A percentile compares a stretch with the other conserved stretches of the same genome.
Conservation (phyloP, 53 echinoderm and acorn worm species). For the Temnopleurus reevesii region DNA sequence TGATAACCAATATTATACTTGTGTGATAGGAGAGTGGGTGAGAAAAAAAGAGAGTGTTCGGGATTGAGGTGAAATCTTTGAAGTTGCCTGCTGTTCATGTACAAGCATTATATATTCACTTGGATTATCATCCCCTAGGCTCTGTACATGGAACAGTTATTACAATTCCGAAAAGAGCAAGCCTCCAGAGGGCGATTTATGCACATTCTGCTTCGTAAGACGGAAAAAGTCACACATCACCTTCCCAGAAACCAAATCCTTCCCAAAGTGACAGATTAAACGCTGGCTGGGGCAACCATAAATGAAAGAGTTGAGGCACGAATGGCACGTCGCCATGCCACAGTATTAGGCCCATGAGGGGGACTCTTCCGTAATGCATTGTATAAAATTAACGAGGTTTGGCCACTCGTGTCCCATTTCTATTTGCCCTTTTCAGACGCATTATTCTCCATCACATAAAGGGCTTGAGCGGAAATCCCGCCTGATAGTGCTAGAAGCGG, state of each 20-base stretch:
- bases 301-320: not conserved
- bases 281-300: not conserved
- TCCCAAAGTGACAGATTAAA: not conserved
- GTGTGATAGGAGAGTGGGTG: not conserved
- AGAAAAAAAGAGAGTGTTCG: too few species aligned
- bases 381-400: slow-evolving; percentile 18
- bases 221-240: not conserved
- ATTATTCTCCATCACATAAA: slow-evolving; percentile 23
- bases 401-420: not conserved
- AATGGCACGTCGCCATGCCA: too few species aligned
- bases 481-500: slow-evolving; percentile 18
- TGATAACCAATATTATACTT: too few species aligned
- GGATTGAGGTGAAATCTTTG: too few species aligned
- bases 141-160: not conserved
- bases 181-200: not conserved
- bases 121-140: not conserved
- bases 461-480: not conserved
- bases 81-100: not conserved
- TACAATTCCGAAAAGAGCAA: not conserved
- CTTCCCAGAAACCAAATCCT: not conserved
- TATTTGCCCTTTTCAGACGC: slow-evolving; percentile 22
- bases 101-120: slow-evolving; percentile 1
- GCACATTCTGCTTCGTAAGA: not conserved
- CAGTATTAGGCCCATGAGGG: not conserved
- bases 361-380: slow-evolving; percentile 1